phyloP scores from a whole-genome alignment of 2,888 invertebrate species.

The Tinea trinotella region DNA sequence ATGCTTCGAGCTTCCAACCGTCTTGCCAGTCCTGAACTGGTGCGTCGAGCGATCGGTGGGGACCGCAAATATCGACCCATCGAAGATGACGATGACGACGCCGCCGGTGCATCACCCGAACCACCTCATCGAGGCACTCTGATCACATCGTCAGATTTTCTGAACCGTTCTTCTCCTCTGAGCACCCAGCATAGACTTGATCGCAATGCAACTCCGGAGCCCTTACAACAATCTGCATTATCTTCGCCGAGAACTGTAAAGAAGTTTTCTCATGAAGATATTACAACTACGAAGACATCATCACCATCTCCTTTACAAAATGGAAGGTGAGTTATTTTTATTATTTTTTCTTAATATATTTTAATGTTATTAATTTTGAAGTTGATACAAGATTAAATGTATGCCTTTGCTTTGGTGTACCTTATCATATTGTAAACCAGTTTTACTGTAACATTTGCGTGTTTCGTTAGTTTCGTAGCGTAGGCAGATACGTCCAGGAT shows the following conservation, averaged over 20 bases:
- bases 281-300: conserved; percentile 45
- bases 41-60: conserved; percentile 78
- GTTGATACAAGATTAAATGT: not conserved
- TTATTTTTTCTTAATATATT: conserved; percentile 7
- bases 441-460: conserved; percentile 3
- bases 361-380: not conserved
- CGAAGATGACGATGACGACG: conserved; percentile 57
- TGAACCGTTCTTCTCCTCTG: not conserved
- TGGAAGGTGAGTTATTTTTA: conserved; percentile 45
- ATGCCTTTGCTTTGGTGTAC: too few species aligned
- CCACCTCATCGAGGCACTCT: conserved; percentile 26
- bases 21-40: conserved; percentile 87
- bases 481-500: conserved; percentile 2
- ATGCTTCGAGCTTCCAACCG: conserved; percentile 82
- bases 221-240: conserved; percentile 18
- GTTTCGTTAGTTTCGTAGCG: not conserved
- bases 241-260: conserved; percentile 48
- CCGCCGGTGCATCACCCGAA: conserved; percentile 45
- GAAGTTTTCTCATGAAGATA: conserved; percentile 54
- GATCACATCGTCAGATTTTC: not conserved
- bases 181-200: not conserved
- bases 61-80: conserved; percentile 50
- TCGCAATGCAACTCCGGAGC: conserved; percentile 36
- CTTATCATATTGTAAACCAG: not conserved
- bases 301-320: conserved; percentile 41